Conservation (phyloP, 2,888 invertebrate species). For the Drosophila meridionalis region DNA sequence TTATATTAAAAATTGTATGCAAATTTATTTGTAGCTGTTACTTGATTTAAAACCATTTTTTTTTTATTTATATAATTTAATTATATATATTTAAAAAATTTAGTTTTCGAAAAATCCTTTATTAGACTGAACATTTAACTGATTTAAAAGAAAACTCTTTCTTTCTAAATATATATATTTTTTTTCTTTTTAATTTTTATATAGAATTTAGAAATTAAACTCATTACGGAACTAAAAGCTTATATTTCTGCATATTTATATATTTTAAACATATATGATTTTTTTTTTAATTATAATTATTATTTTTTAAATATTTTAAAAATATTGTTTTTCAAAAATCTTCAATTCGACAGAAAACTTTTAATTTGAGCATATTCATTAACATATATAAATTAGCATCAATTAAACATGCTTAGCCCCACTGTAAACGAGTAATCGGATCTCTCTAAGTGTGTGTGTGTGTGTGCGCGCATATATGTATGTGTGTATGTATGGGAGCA, state of each 20-base stretch:
- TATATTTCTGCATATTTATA: background rate
- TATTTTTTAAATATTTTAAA: background rate
- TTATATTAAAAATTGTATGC: background rate
- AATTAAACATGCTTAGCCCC: slow-evolving; percentile 25
- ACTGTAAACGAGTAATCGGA: slow-evolving; percentile 68
- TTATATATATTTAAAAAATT: too few relatives aligned
- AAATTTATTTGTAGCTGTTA: too few relatives aligned
- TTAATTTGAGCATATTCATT: slow-evolving; percentile 9
- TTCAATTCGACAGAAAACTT: background rate
- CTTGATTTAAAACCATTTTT: too few relatives aligned
- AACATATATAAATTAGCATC: background rate
- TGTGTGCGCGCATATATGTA: slow-evolving; percentile 11
- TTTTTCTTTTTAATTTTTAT: background rate
- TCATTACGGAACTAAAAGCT: background rate
- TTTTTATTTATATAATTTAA: too few relatives aligned
- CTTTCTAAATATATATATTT: background rate
- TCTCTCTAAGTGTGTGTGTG: slow-evolving; percentile 27
- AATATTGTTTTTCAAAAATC: background rate
- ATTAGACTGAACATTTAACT: too few relatives aligned
- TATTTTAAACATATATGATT: background rate
- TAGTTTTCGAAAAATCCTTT: too few relatives aligned
- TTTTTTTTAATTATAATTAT: background rate
- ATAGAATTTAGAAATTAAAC: background rate
- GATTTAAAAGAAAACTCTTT: background rate
- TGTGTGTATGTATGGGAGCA: slow-evolving; percentile 38